A percentile compares a stretch with the other conserved stretches of the same genome.
These are phyloP conservation scores for Aramus guarauna DNA, from an alignment of 2,113 vertebrate species.

Conservation along the genomic window DNA sequence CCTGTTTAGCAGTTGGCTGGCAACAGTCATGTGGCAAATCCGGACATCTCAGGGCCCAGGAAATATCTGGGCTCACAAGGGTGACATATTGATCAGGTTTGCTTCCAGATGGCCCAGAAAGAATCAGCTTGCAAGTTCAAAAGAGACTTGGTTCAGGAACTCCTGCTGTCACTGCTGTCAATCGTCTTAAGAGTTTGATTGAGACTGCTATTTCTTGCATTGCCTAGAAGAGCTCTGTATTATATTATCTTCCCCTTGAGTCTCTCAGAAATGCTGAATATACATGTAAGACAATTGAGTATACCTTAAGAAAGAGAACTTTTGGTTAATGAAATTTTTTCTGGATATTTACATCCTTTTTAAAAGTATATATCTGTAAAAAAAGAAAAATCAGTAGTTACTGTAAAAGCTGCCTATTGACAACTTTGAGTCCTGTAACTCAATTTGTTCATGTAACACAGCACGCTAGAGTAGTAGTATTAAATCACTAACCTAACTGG, in stretches of 20 bases:
- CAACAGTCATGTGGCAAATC: background rate
- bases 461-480: background rate
- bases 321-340: background rate
- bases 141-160: background rate
- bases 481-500: background rate
- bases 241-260: background rate
- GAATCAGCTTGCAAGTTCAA: background rate
- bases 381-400: background rate
- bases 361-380: background rate
- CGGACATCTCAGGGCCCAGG: background rate
- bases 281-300: background rate
- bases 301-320: background rate
- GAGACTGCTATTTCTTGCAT: background rate
- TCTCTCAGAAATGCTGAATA: background rate
- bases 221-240: background rate
- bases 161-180: background rate
- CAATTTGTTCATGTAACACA: background rate
- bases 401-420: background rate
- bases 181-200: background rate
- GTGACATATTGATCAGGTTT: constrained; percentile 1
- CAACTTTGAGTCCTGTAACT: background rate
- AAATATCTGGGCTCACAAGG: background rate
- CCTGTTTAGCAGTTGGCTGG: constrained; percentile 4
- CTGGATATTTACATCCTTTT: background rate
- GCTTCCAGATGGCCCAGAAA: constrained; percentile 27